Percentiles rank a stretch among this genome's conserved stretches.
phyloP scores from a whole-genome alignment of 2,113 vertebrate genomes.

The Danionella cerebrum region DNA sequence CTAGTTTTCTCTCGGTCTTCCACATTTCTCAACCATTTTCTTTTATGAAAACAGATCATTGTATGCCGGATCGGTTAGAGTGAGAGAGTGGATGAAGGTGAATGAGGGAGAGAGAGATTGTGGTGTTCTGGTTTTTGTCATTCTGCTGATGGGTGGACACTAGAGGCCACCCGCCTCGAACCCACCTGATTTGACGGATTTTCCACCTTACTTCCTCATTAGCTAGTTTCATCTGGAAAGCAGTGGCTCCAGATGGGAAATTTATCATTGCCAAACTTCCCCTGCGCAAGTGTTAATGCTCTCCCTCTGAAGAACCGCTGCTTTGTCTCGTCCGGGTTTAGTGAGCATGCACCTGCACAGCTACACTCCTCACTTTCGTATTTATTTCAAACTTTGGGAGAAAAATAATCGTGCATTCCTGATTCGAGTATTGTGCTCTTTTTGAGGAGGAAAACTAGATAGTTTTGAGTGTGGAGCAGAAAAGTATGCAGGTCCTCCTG shows the following conservation, averaged over 20 bases:
- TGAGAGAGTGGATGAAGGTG: background rate
- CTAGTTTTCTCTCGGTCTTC: no score
- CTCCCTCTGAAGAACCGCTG: background rate
- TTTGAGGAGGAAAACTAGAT: no score
- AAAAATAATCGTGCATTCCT: no score
- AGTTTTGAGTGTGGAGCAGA: no score
- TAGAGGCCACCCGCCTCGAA: constrained; percentile 53
- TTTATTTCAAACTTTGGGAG: background rate
- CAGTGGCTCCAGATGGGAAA: background rate
- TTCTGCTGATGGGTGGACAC: constrained; percentile 40
- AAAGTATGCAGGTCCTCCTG: no score
- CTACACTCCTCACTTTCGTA: background rate
- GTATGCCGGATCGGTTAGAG: background rate
- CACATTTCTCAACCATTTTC: no score
- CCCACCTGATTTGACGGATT: constrained; percentile 55
- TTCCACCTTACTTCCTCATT: constrained; percentile 39
- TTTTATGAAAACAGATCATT: background rate
- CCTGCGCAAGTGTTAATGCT: background rate
- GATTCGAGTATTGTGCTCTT: no score
- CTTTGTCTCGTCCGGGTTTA: background rate
- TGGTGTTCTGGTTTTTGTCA: constrained; percentile 34
- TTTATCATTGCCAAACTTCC: constrained; percentile 8
- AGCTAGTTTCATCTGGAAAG: constrained; percentile 8
- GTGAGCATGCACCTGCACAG: background rate
- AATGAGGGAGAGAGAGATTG: background rate